A percentile compares a stretch with the other conserved stretches of the same genome.
phyloP scores from a whole-genome alignment of 2,113 vertebrate species.

The Dinomys branickii region DNA sequence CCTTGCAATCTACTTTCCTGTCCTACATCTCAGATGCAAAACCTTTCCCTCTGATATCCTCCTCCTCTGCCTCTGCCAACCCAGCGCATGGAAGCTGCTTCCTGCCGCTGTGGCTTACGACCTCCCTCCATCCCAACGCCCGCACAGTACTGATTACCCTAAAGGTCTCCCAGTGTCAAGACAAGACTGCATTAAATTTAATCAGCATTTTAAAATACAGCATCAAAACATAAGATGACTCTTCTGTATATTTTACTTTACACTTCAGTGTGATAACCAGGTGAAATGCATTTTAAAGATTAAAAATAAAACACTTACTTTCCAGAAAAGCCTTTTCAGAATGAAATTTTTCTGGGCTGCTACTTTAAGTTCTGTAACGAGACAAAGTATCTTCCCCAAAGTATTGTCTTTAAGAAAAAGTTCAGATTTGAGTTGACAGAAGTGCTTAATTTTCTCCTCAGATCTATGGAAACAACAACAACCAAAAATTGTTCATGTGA shows the following conservation, averaged over 20 bases:
- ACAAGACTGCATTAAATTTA: background rate
- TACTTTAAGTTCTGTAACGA: slow-evolving; percentile 70
- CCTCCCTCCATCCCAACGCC: background rate
- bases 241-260: slow-evolving; percentile 45
- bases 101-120: background rate
- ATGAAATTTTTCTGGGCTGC: slow-evolving; percentile 79
- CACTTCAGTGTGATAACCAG: slow-evolving; percentile 17
- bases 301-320: slow-evolving; percentile 67
- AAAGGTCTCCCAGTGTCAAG: background rate
- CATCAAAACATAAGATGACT: background rate
- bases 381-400: slow-evolving; percentile 64
- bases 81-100: background rate
- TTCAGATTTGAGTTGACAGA: slow-evolving; percentile 77
- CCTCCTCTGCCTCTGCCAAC: background rate
- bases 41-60: background rate
- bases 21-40: background rate
- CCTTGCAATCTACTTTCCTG: slow-evolving; percentile 19
- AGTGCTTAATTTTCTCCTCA: slow-evolving; percentile 79
- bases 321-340: slow-evolving; percentile 79
- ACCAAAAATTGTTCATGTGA: slow-evolving; percentile 14
- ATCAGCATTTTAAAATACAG: slow-evolving; percentile 29
- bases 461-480: slow-evolving; percentile 69
- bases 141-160: background rate
- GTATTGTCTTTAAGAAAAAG: slow-evolving; percentile 77
- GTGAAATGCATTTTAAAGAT: slow-evolving; percentile 32